Base-by-base conservation (phyloP, 2,888 invertebrate species). In the Brachylomia viminalis region DNA sequence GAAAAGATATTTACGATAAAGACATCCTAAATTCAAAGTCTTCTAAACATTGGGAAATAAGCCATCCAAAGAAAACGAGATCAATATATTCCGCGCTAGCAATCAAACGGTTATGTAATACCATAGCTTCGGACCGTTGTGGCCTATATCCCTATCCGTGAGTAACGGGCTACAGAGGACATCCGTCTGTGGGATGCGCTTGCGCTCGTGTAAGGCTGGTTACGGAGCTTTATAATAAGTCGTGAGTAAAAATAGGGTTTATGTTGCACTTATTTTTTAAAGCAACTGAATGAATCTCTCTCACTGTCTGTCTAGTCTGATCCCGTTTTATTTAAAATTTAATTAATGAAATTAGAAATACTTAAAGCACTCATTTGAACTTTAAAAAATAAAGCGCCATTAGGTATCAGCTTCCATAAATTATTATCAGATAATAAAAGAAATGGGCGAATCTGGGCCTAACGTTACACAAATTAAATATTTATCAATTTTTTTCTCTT, bases 111-210 rank as follows among this genome's bases (percentile, higher is more conserved):
- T 84, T 87, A 85, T 80, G 77, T 80, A 80, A 83, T 81, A 80
- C 79, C 81, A 83, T 82, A 78, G 52, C 65, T 30, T 61, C 45
- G 77, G 79, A 91, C 91, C 93, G 91, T 91, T 92, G 92, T 85
- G 93, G 66, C 92, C 94, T 86, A 92, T 92, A 92, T 92, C 91
- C 88, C 90, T 90, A 88, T 90, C 92, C 89, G 92, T 87, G 89
- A 88, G 78, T 93, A 92, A 93, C 92, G 93, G 92, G 84, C 83
- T 88, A 82, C 91, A 85, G 86, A 90, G 91, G 93, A 93, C 91
- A 92, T 92, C 92, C 94, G 93, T 86, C 90, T 79, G 71, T 70
- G 81, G 77, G 77, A 82, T 85, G 77, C 78, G 49, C 70, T 68
- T 73, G 82, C 75, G 79, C 72, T 65, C 49, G 45, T 72, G 70